A percentile compares a stretch with the other conserved stretches of the same genome.
Evolutionary conservation across 2,888 invertebrate species (phyloP).

Genomic region (Hypomecis atomaria): DNA sequence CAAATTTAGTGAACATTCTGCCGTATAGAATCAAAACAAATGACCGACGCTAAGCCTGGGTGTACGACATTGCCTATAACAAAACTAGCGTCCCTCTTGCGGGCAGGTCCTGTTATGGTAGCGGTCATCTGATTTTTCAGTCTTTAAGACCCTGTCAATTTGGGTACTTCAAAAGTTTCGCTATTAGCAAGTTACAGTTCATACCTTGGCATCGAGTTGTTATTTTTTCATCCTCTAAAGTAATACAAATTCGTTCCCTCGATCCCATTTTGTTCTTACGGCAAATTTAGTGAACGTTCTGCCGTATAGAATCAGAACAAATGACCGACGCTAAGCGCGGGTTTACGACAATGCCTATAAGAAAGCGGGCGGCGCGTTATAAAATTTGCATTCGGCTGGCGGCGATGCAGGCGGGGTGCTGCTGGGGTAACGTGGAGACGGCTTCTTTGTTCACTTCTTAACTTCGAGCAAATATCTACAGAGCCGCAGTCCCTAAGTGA

Average conservation of each 20-base stretch:
- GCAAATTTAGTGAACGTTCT: constrained; percentile 20
- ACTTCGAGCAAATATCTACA: too few species aligned
- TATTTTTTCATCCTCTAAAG: too few species aligned
- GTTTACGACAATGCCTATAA: constrained; percentile 71
- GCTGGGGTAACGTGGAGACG: constrained; percentile 53
- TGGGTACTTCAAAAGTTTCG: too few species aligned
- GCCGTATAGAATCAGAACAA: constrained; percentile 67
- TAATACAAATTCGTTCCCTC: too few species aligned
- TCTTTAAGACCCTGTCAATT: too few species aligned
- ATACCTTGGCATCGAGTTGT: too few species aligned
- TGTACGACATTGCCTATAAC: constrained; percentile 72
- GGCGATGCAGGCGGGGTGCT: constrained; percentile 48
- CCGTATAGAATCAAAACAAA: constrained; percentile 69
- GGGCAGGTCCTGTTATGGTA: too few species aligned
- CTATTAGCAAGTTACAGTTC: too few species aligned
- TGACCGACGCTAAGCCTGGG: constrained; percentile 73
- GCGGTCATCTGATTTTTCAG: too few species aligned
- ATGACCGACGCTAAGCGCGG: constrained; percentile 76
- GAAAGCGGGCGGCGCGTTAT: constrained; percentile 81
- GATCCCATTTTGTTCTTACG: background rate
- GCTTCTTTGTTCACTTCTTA: constrained; percentile 45
- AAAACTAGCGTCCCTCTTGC: too few species aligned
- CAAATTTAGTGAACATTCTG: constrained; percentile 20
- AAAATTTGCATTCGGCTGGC: constrained; percentile 71
- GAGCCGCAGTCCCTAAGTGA: too few species aligned